Base-by-base conservation (phyloP, 1,140 invertebrate species). In the Drosophila ironensis region DNA sequence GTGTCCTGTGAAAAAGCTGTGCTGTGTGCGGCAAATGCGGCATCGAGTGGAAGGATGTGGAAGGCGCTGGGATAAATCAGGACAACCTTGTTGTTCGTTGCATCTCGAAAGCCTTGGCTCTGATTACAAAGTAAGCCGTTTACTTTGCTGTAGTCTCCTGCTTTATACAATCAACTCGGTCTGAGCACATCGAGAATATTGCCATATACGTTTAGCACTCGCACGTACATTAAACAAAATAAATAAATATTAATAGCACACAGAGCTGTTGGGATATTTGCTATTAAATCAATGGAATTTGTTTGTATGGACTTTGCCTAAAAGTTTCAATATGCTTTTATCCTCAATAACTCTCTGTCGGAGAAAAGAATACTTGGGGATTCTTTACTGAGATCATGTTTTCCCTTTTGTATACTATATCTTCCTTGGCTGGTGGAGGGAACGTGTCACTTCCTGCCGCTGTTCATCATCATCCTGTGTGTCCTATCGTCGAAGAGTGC, bases 101-200 rank as follows among this genome's bases (percentile, higher is more conserved):
- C 42, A 37, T 25, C 63, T 53, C 63, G 28, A 28, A 66, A 64
- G 67, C 63, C 64, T 41, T 64, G 60, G 60, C 61, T 68, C 77
- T 80, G 76, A 80, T 80, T 80, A 81, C 76, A 81, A 75, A 81
- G 71, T 81, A 80, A 80, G 76, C 54, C 76, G 76, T 80, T 80
- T 71, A 73, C 52, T 60, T 57, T 60, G 47, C 28, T 22, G 48
- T 45, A 54, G 37, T 51, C 70, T 81, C 48, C n/a, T n/a, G 48
- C 76, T 81, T 80, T 74, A 75, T 80, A 50, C 75, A 80, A 80
- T 80, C 76, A 80, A 56, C 41, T 64, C 38, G 35, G 20, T 33
- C 8, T 25, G 40, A 41, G 33, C 41, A 66, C 48, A 46, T 14
- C 27, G 2, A 6, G 24, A 4, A 30, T 30, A 40, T 12, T n/a